Percentiles rank a stretch among this genome's conserved stretches.
These are phyloP conservation scores for Eleginops maclovinus DNA, from an alignment of 2,113 vertebrate species.

Conservation along the genomic window DNA sequence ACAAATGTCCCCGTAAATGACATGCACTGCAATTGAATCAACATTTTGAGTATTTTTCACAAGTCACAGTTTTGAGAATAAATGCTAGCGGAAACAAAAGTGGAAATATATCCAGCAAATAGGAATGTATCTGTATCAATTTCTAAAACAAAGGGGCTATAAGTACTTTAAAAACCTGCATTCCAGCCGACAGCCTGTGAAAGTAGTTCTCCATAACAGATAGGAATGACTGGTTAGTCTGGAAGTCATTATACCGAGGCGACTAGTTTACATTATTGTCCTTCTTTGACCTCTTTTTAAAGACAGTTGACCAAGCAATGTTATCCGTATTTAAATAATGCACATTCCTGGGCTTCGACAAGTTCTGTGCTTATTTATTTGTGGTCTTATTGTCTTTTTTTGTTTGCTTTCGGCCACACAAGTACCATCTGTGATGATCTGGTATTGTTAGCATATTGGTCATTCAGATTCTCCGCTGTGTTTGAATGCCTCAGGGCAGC, in stretches of 20 bases:
- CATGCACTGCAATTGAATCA: too few species aligned
- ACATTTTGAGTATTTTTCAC: background rate
- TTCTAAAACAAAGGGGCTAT: too few species aligned
- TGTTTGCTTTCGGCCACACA: slow-evolving; percentile 5
- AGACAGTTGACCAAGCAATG: background rate
- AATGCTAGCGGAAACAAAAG: background rate
- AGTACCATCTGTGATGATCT: slow-evolving; percentile 26
- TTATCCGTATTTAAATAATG: background rate
- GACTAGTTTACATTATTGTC: background rate
- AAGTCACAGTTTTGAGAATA: background rate
- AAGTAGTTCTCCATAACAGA: too few species aligned
- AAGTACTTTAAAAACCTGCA: background rate
- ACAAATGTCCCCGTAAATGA: background rate
- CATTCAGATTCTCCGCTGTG: slow-evolving; percentile 44
- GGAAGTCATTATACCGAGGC: background rate
- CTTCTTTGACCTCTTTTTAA: background rate
- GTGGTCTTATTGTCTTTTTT: background rate
- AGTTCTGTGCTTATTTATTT: slow-evolving; percentile 15
- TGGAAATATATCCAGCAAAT: background rate
- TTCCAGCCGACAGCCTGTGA: background rate
- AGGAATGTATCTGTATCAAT: background rate
- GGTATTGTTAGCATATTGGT: slow-evolving; percentile 32
- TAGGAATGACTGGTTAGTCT: background rate
- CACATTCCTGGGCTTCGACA: background rate
- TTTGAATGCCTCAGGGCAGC: slow-evolving; percentile 43